These are phyloP conservation scores for Cephus runcator DNA, from an alignment of 2,888 invertebrate species.

Conservation along the genomic window DNA sequence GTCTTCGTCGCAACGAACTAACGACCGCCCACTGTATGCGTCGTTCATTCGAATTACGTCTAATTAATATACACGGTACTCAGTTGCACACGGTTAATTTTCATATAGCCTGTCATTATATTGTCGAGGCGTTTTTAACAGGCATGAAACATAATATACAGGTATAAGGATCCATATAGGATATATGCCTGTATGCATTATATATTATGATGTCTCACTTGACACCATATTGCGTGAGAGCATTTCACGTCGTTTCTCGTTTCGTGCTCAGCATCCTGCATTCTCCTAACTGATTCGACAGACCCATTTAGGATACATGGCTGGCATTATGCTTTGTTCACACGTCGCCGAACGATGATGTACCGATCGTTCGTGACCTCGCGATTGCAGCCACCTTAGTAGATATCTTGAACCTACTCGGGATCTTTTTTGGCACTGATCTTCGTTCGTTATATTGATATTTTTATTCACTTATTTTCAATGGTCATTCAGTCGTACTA, in stretches of 20 bases:
- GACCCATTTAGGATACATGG: not conserved
- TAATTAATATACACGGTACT: constrained; percentile 8
- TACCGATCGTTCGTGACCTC: not conserved
- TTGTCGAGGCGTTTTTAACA: not conserved
- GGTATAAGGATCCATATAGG: not conserved
- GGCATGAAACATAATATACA: not conserved
- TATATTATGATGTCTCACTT: not conserved
- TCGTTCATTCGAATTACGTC: constrained; percentile 1
- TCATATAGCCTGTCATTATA: not conserved
- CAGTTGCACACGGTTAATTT: constrained; percentile 3
- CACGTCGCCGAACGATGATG: not conserved
- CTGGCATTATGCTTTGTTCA: not conserved
- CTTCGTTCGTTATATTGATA: not conserved
- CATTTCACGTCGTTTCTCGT: not conserved
- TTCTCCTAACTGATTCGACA: not conserved
- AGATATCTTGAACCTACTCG: not conserved
- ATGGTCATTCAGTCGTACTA: not conserved
- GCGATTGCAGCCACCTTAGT: not conserved
- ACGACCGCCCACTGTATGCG: constrained; percentile 7
- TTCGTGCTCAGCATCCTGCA: not conserved
- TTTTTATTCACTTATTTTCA: not conserved
- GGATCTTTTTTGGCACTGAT: not conserved
- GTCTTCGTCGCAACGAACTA: not conserved
- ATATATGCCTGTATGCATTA: not conserved
- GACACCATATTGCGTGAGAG: not conserved